Evolutionary conservation across 1,140 invertebrate species (phyloP).

Genomic region (Lutraria rhynchaena): DNA sequence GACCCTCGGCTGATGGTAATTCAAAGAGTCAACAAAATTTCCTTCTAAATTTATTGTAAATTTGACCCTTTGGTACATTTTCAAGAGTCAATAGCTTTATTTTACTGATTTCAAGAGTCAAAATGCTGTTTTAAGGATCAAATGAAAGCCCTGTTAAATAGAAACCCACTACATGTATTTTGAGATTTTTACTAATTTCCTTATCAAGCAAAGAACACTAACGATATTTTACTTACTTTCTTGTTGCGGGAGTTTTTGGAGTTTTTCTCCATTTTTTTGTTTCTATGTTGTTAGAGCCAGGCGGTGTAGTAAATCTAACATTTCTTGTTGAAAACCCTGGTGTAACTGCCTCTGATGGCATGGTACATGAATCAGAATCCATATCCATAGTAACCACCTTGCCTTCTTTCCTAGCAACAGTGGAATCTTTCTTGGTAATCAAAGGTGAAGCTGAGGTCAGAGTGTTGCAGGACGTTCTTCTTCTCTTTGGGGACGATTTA

Average conservation of each 20-base stretch:
- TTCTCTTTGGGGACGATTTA: neutral
- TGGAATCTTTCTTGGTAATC: neutral
- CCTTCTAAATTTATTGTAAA: too few relatives aligned
- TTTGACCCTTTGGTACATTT: too few relatives aligned
- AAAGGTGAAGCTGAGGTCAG: neutral
- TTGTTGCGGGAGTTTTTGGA: slow-evolving; percentile 23
- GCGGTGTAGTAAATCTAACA: slow-evolving; percentile 40
- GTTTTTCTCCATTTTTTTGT: slow-evolving; percentile 22
- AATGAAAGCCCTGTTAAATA: too few relatives aligned
- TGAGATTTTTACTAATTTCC: neutral
- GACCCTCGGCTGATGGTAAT: too few relatives aligned
- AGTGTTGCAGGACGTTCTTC: neutral
- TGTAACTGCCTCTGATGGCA: neutral
- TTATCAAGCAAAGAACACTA: neutral
- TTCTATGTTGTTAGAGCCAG: neutral
- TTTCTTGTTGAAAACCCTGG: slow-evolving; percentile 26
- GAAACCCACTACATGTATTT: neutral
- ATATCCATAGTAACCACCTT: neutral
- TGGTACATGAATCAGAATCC: neutral
- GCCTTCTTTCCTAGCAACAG: neutral
- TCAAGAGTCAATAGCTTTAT: too few relatives aligned
- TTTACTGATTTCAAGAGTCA: too few relatives aligned
- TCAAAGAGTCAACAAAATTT: too few relatives aligned
- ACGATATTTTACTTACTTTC: slow-evolving; percentile 2
- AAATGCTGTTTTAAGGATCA: too few relatives aligned